These are phyloP conservation scores for Aporophyla lueneburgensis DNA, from an alignment of 2,888 invertebrate species.

Conservation along the genomic window DNA sequence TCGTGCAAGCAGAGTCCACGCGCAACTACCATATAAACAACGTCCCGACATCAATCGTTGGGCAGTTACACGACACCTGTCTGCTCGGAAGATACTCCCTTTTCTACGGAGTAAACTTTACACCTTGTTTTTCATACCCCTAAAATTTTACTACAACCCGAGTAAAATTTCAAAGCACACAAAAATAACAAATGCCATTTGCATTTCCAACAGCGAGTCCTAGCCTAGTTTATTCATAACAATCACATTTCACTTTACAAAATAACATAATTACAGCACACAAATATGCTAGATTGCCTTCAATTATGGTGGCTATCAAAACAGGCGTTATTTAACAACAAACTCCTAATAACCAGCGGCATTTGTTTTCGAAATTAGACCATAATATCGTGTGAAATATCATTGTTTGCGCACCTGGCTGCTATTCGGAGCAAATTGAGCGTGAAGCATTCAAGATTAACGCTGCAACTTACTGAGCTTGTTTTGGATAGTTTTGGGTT, in stretches of 20 bases:
- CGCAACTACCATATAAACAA: too few species aligned
- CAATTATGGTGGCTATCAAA: constrained; percentile 57
- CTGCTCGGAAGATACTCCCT: too few species aligned
- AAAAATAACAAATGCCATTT: background rate
- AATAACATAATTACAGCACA: constrained; percentile 27
- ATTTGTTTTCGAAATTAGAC: constrained; percentile 59
- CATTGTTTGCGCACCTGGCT: constrained; percentile 61
- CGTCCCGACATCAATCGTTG: too few species aligned
- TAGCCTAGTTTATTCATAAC: background rate
- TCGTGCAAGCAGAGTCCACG: too few species aligned
- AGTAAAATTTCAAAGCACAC: background rate
- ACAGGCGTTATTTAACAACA: constrained; percentile 56
- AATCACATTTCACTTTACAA: constrained; percentile 20
- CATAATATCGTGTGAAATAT: constrained; percentile 64
- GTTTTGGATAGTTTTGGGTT: constrained; percentile 33
- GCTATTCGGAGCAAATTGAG: constrained; percentile 55
- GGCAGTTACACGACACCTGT: too few species aligned
- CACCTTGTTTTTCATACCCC: too few species aligned
- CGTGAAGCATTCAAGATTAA: constrained; percentile 53
- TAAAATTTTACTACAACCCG: too few species aligned
- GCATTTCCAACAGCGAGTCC: background rate
- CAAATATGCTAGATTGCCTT: constrained; percentile 53
- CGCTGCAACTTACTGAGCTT: constrained; percentile 46
- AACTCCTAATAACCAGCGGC: constrained; percentile 37
- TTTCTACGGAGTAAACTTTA: too few species aligned